Evolutionary conservation across 2,797 vertebrate genomes (phyloP).

Genomic region (Melanotaenia pygmaea): DNA sequence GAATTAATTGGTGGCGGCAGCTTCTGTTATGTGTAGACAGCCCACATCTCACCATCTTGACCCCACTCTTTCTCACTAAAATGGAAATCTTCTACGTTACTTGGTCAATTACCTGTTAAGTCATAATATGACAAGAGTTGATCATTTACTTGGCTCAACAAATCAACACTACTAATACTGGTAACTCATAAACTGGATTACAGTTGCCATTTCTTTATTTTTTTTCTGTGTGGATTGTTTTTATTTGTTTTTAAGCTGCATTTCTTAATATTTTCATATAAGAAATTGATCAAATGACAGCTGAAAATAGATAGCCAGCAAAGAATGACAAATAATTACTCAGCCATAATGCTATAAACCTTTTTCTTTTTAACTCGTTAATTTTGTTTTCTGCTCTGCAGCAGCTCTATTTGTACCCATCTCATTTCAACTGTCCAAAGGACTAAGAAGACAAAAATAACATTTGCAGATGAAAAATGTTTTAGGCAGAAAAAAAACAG

Average conservation of each 20-base stretch:
- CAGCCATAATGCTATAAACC: conserved; percentile 2
- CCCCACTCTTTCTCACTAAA: conserved; percentile 5
- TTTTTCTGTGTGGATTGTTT: not conserved
- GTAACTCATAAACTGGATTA: not conserved
- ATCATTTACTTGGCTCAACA: not conserved
- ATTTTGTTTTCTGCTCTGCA: not conserved
- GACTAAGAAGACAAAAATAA: not conserved
- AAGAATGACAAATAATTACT: conserved; percentile 12
- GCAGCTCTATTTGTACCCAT: not conserved
- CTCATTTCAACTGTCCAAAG: not conserved
- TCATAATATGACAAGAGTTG: not conserved
- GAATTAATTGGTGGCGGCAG: conserved; percentile 49
- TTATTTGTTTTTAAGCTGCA: conserved; percentile 12
- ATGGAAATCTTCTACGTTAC: conserved; percentile 7
- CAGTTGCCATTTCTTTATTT: not conserved
- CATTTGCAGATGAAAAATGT: not conserved
- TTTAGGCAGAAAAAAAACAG: too few relatives aligned
- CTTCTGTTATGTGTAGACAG: conserved; percentile 37
- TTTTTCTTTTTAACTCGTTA: not conserved
- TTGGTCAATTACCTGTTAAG: conserved; percentile 3
- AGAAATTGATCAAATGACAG: conserved; percentile 16
- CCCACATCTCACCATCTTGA: conserved; percentile 26
- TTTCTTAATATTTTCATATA: conserved; percentile 11
- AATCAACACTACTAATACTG: too few relatives aligned
- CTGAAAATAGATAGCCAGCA: not conserved